phyloP scores from a whole-genome alignment of 2,113 vertebrate genomes.

The Ciconia stormi region DNA sequence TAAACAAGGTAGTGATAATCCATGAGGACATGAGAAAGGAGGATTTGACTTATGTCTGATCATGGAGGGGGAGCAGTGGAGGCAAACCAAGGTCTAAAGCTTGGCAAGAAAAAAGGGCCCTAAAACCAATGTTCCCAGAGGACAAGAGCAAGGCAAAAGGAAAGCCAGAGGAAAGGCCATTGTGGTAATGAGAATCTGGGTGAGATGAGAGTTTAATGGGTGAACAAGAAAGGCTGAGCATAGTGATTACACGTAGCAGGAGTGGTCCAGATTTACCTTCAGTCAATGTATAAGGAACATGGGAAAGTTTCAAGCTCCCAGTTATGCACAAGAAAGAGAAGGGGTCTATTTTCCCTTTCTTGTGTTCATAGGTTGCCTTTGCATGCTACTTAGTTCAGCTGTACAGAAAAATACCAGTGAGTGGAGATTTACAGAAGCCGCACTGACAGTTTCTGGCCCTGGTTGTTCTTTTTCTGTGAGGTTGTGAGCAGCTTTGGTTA shows the following conservation, averaged over 20 bases:
- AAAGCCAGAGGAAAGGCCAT: background rate
- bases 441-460: background rate
- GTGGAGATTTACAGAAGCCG: background rate
- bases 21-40: background rate
- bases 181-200: background rate
- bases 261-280: background rate
- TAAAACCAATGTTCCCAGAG: background rate
- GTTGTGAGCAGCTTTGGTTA: background rate
- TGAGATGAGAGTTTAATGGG: background rate
- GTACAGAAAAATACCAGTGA: background rate
- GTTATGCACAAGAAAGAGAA: background rate
- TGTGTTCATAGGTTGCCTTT: background rate
- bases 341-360: background rate
- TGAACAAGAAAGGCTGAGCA: background rate
- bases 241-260: rapidly evolving
- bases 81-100: background rate
- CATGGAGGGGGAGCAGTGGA: background rate
- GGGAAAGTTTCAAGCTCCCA: background rate
- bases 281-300: background rate
- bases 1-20: background rate
- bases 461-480: background rate
- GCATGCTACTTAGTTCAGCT: background rate
- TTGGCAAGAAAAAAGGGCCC: background rate
- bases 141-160: background rate
- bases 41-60: background rate